Evolutionary conservation across 2,797 vertebrate species (phyloP).

Genomic region (Megalops cyprinoides): DNA sequence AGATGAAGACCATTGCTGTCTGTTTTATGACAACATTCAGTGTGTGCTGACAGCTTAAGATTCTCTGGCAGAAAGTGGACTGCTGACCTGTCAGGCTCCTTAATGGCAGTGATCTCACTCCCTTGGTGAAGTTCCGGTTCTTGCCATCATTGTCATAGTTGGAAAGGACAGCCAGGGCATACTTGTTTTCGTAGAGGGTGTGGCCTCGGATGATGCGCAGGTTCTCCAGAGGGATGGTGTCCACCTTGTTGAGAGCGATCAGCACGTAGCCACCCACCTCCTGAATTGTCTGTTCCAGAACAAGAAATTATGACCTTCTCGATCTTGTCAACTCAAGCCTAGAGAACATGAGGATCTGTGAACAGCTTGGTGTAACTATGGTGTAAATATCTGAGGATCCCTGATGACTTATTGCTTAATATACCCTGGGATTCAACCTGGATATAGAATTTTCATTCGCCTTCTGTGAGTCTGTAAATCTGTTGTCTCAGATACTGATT

Average conservation of each 20-base stretch:
- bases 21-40: too few species aligned
- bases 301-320: background rate
- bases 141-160: constrained; percentile 70
- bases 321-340: background rate
- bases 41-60: too few species aligned
- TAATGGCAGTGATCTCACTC: constrained; percentile 78
- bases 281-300: constrained; percentile 81
- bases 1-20: too few species aligned
- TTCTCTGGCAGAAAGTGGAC: too few species aligned
- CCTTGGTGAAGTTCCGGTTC: constrained; percentile 48
- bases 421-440: background rate
- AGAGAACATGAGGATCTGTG: background rate
- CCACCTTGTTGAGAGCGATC: constrained; percentile 84
- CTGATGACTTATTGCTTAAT: background rate
- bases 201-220: constrained; percentile 94
- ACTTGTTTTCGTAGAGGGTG: constrained; percentile 78
- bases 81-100: constrained; percentile 86
- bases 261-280: constrained; percentile 95
- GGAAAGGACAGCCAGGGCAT: constrained; percentile 78
- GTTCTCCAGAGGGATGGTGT: constrained; percentile 86
- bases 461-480: too few species aligned
- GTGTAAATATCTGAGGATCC: background rate
- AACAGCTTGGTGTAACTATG: background rate
- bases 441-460: too few species aligned
- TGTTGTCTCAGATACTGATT: background rate